These are phyloP conservation scores for Falco punctatus DNA, from an alignment of 2,113 vertebrate genomes.

Conservation along the genomic window DNA sequence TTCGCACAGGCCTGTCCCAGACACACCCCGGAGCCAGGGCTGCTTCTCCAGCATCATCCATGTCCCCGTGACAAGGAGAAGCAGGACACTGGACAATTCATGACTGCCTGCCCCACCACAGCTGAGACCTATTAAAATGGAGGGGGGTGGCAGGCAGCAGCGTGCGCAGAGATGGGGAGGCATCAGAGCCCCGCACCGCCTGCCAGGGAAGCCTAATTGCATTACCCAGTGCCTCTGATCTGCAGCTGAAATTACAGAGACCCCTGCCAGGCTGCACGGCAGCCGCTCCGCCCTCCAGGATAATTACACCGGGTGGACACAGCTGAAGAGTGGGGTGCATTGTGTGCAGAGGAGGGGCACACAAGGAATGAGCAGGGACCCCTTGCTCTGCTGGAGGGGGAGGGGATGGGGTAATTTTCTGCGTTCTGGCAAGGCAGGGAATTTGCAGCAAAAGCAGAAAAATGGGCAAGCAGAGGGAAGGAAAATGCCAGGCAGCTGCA, in stretches of 20 bases:
- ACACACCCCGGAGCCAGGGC: not conserved
- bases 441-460: not conserved
- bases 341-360: not conserved
- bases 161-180: not conserved
- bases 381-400: not conserved
- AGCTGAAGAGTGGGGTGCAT: not conserved
- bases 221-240: not conserved
- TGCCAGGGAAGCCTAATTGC: not conserved
- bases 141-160: not conserved
- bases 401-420: not conserved
- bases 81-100: rapidly evolving
- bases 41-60: not conserved
- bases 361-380: not conserved
- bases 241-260: not conserved
- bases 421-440: not conserved
- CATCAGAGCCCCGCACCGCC: not conserved
- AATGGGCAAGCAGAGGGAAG: not conserved
- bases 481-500: not conserved
- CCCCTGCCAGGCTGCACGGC: not conserved
- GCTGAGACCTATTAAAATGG: not conserved
- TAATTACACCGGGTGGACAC: not conserved
- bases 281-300: not conserved
- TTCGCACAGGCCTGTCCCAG: not conserved
- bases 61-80: rapidly evolving
- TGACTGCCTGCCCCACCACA: not conserved